Conservation (phyloP, 1,140 invertebrate species). For the Pseudomyrmex sp. region DNA sequence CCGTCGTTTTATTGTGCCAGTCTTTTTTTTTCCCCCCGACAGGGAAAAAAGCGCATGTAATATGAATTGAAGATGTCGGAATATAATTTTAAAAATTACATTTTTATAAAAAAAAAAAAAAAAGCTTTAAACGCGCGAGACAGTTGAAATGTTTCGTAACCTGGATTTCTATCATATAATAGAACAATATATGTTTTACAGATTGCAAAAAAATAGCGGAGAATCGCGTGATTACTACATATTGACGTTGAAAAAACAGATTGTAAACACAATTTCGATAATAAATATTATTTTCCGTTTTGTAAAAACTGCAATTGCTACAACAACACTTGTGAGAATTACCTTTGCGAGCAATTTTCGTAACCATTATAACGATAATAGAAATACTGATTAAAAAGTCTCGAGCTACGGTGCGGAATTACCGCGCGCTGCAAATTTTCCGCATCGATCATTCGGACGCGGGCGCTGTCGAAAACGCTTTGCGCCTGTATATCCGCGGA, state of each 20-base stretch:
- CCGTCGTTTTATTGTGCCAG: neutral
- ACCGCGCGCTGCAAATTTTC: slow-evolving; percentile 35
- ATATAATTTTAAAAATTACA: slow-evolving; percentile 1
- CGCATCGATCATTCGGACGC: slow-evolving; percentile 39
- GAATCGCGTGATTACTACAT: neutral
- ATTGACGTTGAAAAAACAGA: neutral
- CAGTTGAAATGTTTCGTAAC: neutral
- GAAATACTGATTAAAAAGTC: slow-evolving; percentile 21
- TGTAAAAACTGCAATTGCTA: neutral
- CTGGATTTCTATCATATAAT: too few relatives aligned
- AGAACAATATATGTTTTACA: too few relatives aligned
- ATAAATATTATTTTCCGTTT: neutral
- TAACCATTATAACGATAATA: slow-evolving; percentile 1
- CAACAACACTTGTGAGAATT: neutral
- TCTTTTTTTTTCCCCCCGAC: neutral
- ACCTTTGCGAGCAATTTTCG: neutral
- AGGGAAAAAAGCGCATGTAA: neutral
- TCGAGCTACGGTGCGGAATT: neutral
- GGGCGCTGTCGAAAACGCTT: slow-evolving; percentile 27
- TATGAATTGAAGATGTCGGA: neutral
- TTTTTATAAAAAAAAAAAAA: neutral
- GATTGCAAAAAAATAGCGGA: too few relatives aligned
- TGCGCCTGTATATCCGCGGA: slow-evolving; percentile 12
- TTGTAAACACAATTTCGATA: neutral
- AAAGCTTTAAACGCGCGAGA: neutral